These are phyloP conservation scores for Trissonchulus latispiculum DNA, from an alignment of 2,888 invertebrate species.

Conservation along the genomic window DNA sequence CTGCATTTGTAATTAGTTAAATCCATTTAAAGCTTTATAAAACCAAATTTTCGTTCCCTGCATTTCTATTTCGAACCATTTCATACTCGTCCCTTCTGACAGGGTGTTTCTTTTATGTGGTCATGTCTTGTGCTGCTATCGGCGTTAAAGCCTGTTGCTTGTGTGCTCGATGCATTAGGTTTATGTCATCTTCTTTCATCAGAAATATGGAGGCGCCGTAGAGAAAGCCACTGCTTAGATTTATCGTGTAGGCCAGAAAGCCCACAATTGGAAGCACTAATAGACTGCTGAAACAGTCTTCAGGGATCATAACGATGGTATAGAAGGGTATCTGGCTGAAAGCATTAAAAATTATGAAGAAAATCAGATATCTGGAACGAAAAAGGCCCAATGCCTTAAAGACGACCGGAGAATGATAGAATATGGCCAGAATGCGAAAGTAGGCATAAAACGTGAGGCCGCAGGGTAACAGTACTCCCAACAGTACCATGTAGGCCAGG, in stretches of 20 bases:
- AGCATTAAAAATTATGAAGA: slow-evolving; percentile 34
- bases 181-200: slow-evolving; percentile 44
- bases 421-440: slow-evolving; percentile 38
- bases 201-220: slow-evolving; percentile 39
- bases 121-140: neutral
- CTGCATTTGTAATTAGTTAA: too few species aligned
- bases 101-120: slow-evolving; percentile 10
- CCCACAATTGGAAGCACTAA: slow-evolving; percentile 28
- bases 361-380: slow-evolving; percentile 39
- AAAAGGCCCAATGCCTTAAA: slow-evolving; percentile 42
- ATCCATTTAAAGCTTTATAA: too few species aligned
- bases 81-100: too few species aligned
- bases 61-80: too few species aligned
- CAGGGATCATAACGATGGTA: neutral
- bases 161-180: slow-evolving; percentile 27
- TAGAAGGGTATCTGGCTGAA: slow-evolving; percentile 13
- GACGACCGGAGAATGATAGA: slow-evolving; percentile 42
- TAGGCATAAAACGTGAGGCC: slow-evolving; percentile 42
- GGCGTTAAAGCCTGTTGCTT: neutral
- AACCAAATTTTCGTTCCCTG: too few species aligned
- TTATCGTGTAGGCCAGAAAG: slow-evolving; percentile 15
- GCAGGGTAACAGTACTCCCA: slow-evolving; percentile 30
- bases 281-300: neutral
- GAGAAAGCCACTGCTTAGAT: slow-evolving; percentile 22
- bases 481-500: slow-evolving; percentile 38